Evolutionary conservation across 2,797 vertebrate genomes (phyloP), one percentile per base, ranked within the genome.

Genomic region (Hipposideros larvatus): DNA sequence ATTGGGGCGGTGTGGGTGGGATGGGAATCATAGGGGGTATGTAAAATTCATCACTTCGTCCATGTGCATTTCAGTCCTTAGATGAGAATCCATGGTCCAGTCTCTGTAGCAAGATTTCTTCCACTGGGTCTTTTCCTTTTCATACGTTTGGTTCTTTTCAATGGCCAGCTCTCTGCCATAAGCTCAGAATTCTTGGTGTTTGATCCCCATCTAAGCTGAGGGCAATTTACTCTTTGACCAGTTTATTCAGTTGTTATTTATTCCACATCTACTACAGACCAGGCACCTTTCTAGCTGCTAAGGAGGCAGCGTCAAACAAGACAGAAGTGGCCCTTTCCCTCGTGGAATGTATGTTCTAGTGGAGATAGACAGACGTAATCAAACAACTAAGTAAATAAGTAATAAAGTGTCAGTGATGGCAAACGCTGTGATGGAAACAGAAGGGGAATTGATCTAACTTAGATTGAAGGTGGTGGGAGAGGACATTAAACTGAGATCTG

Each of bases 191-290:
- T 82, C 31, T 66, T 89, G 65, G 70, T 55, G 18, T n/a, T 83
- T 10, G 7, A 66, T 71, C 16, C 34, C 19, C 24, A 34, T 41
- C 37, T 63, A 51, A n/a, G 61, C 37, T 75, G 46, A 78, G 21
- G 79, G 71, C 13, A 2, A 31, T 73, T 77, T 85, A 5, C 11
- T 85, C 21, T 94, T 71, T 92, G n/a, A 79, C 16, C 21, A 80
- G 3, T 55, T 61, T 31, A 74, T 26, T 63, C 21, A 51, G 4
- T 11, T 18, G 13, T 24, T 82, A 7, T 55, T 83, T 84, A 87
- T 70, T 90, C 4, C 87, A 6, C n/a, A 86, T 82, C 31, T 70
- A 5, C 2, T 85, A 9, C 6, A 7, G 13, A 5, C 11, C 51
- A 82, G 31, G 5, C 14, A 63, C 5, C 1, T 1, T 94, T 65